phyloP scores from a whole-genome alignment of 2,888 invertebrate genomes.

The Drosophila koepferae region DNA sequence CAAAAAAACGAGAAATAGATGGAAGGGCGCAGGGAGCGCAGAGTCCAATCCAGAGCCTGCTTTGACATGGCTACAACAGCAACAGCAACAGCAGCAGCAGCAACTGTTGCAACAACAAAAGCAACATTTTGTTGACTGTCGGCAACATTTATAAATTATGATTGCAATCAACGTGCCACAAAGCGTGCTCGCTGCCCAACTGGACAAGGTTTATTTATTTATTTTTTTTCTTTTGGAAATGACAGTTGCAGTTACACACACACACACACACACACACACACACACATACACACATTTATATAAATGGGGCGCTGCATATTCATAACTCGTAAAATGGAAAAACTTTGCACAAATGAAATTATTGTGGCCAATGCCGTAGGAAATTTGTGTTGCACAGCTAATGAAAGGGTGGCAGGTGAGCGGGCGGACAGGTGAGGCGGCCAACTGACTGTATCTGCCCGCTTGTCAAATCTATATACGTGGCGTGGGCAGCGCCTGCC shows the following conservation, averaged over 20 bases:
- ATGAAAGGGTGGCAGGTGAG: conserved; percentile 34
- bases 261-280: conserved; percentile 17
- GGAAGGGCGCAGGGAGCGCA: background rate
- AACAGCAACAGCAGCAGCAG: conserved; percentile 10
- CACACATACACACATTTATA: conserved; percentile 50
- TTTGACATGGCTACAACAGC: conserved; percentile 18
- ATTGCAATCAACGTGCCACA: conserved; percentile 79
- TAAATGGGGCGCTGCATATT: conserved; percentile 70
- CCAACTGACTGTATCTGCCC: conserved; percentile 2
- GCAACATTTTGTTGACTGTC: conserved; percentile 60
- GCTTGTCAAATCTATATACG: conserved; percentile 3
- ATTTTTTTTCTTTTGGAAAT: conserved; percentile 59
- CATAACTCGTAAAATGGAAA: conserved; percentile 70
- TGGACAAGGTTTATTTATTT: conserved; percentile 28
- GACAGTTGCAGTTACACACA: conserved; percentile 59
- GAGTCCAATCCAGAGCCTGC: conserved; percentile 34
- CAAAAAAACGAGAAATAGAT: background rate
- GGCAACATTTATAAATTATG: conserved; percentile 81
- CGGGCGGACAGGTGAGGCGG: conserved; percentile 5
- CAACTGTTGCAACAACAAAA: conserved; percentile 16
- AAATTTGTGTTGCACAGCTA: conserved; percentile 45
- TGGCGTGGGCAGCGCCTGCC: conserved; percentile 57
- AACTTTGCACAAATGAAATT: conserved; percentile 63
- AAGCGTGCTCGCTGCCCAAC: conserved; percentile 53
- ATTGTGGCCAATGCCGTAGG: conserved; percentile 57